Evolutionary conservation across 2,888 invertebrate species (phyloP).

Genomic region (Phalera bucephala): DNA sequence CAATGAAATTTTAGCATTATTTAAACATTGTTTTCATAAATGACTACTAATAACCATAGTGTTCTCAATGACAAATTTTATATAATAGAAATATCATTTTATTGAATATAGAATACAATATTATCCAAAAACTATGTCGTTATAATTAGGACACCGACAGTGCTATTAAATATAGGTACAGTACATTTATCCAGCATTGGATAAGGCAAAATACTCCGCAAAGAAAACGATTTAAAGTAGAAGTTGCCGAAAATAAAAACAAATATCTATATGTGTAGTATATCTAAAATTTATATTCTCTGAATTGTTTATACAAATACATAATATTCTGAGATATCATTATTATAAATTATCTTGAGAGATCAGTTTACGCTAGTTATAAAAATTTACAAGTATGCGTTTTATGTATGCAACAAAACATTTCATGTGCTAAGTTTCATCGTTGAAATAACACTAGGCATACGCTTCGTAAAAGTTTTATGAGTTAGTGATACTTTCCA

Average conservation of each 20-base stretch:
- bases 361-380: conserved; percentile 81
- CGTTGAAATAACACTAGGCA: conserved; percentile 69
- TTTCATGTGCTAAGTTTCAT: conserved; percentile 63
- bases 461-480: conserved; percentile 58
- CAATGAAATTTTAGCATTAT: conserved; percentile 78
- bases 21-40: conserved; percentile 72
- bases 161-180: conserved; percentile 70
- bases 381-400: conserved; percentile 78
- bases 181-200: conserved; percentile 68
- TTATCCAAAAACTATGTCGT: conserved; percentile 79
- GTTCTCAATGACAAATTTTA: conserved; percentile 78
- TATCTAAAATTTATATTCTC: conserved; percentile 73
- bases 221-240: conserved; percentile 58
- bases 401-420: conserved; percentile 66
- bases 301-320: conserved; percentile 78
- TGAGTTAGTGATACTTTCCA: conserved; percentile 64
- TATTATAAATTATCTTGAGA: conserved; percentile 80
- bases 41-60: conserved; percentile 76
- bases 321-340: conserved; percentile 75
- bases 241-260: conserved; percentile 68
- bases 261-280: conserved; percentile 61
- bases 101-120: conserved; percentile 82
- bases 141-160: conserved; percentile 76
- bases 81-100: conserved; percentile 79
- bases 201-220: conserved; percentile 66